A percentile compares a stretch with the other conserved stretches of the same genome.
These are phyloP conservation scores for Trochalopteron elliotii DNA, from an alignment of 2,113 vertebrate species.

Conservation along the genomic window DNA sequence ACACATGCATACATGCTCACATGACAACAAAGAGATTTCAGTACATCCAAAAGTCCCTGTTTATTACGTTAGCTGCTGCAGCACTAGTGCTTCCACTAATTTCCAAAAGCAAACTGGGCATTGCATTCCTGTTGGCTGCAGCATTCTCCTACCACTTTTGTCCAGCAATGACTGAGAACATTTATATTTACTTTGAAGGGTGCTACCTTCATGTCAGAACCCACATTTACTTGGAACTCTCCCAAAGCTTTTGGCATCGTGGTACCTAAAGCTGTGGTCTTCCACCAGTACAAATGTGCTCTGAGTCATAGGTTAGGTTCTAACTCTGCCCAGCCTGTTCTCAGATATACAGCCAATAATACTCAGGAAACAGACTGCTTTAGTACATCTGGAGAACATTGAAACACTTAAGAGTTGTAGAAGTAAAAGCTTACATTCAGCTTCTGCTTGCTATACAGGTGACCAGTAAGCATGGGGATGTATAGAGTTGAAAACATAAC, in stretches of 20 bases:
- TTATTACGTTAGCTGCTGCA: slow-evolving; percentile 5
- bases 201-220: not conserved
- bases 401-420: not conserved
- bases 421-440: not conserved
- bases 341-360: not conserved
- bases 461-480: not conserved
- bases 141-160: not conserved
- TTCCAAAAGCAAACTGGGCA: not conserved
- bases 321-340: not conserved
- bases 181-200: not conserved
- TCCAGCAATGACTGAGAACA: not conserved
- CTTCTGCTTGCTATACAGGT: not conserved
- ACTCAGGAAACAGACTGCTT: not conserved
- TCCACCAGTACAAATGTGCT: not conserved
- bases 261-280: not conserved
- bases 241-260: not conserved
- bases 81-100: not conserved
- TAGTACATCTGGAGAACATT: not conserved
- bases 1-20: not conserved
- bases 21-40: not conserved
- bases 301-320: not conserved
- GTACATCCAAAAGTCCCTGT: not conserved
- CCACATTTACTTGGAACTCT: not conserved
- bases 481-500: not conserved
- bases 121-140: not conserved